Evolutionary conservation across 2,113 vertebrate genomes (phyloP).

Genomic region (Emydura subglobosa): DNA sequence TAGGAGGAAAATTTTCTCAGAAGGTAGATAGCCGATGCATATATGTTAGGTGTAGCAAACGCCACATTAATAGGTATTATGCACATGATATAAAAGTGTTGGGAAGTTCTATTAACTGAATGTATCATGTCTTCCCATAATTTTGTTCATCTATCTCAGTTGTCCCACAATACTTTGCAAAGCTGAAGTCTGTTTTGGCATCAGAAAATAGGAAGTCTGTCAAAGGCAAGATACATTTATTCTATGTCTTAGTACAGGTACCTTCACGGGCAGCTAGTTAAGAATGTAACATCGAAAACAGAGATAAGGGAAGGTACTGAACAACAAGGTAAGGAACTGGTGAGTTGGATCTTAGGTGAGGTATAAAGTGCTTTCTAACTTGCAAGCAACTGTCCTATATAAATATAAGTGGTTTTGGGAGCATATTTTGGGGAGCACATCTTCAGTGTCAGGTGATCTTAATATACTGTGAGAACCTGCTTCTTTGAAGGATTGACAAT

Average conservation of each 20-base stretch:
- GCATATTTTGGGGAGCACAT: neutral
- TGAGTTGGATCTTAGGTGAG: neutral
- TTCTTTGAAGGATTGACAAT: neutral
- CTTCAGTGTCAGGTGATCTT: neutral
- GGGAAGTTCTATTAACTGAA: neutral
- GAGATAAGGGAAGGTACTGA: neutral
- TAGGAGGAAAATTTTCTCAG: conserved; percentile 38
- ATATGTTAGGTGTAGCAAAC: neutral
- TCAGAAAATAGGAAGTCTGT: neutral
- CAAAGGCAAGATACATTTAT: neutral
- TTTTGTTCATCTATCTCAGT: neutral
- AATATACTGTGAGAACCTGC: neutral
- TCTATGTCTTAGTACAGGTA: neutral
- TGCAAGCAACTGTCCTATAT: neutral
- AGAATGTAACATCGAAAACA: neutral
- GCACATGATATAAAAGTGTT: neutral
- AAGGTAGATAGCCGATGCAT: conserved; percentile 48
- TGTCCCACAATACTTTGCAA: neutral
- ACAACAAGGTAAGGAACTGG: neutral
- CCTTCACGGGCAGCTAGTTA: neutral
- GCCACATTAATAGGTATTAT: neutral
- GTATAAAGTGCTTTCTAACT: neutral
- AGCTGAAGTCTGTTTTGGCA: neutral
- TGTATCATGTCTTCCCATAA: neutral
- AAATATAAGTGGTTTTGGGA: neutral